phyloP scores from a whole-genome alignment of 2,797 vertebrate genomes.

The Chanos chanos region DNA sequence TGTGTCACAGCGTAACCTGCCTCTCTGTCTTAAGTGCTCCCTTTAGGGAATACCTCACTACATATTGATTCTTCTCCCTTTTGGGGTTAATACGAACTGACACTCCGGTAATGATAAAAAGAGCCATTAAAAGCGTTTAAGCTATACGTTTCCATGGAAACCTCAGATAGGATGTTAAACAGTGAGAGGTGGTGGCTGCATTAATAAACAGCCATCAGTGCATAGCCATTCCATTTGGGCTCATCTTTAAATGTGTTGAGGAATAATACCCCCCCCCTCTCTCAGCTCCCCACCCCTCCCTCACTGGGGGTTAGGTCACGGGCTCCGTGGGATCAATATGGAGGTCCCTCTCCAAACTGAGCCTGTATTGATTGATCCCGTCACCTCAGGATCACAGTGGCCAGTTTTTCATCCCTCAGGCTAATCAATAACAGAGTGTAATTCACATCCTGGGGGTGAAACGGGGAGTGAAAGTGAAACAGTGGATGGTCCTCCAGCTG shows the following conservation, averaged over 20 bases:
- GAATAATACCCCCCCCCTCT: constrained; percentile 53
- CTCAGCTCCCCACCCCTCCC: constrained; percentile 35
- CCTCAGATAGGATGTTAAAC: constrained; percentile 47
- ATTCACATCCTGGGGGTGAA: constrained; percentile 65
- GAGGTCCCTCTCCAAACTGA: constrained; percentile 76
- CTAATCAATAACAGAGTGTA: constrained; percentile 66
- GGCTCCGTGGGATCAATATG: constrained; percentile 71
- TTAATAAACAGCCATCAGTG: constrained; percentile 61
- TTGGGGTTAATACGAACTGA: constrained; percentile 76
- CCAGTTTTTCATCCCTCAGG: constrained; percentile 65
- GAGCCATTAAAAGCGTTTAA: constrained; percentile 64
- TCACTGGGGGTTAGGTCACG: constrained; percentile 53
- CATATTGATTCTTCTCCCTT: constrained; percentile 68
- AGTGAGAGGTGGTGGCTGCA: constrained; percentile 37
- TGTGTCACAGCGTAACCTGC: constrained; percentile 64
- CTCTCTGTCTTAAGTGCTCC: constrained; percentile 64
- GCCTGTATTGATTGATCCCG: constrained; percentile 72
- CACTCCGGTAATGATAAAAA: constrained; percentile 71
- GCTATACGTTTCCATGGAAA: constrained; percentile 40
- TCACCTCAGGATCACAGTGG: constrained; percentile 65
- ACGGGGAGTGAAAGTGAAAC: constrained; percentile 37
- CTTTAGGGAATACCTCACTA: constrained; percentile 57
- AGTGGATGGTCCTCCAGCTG: constrained; percentile 19
- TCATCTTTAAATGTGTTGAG: constrained; percentile 62
- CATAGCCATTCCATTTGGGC: constrained; percentile 59